Evolutionary conservation across 1,140 invertebrate genomes (phyloP).

Genomic region (Lordiphosa stackelbergi): DNA sequence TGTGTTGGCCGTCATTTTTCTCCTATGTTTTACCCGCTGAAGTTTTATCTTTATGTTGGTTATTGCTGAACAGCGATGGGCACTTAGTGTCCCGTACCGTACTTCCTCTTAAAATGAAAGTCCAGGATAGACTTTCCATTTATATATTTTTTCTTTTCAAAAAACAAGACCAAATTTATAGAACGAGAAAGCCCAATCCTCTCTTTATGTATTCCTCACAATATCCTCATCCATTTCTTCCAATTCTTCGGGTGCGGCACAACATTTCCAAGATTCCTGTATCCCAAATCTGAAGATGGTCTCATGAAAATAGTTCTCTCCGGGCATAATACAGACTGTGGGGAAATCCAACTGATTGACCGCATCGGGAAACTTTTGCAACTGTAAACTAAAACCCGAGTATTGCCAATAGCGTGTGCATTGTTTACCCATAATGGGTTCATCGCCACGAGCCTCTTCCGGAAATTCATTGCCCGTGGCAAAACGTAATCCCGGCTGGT

Average conservation of each 20-base stretch:
- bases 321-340: conserved; percentile 80
- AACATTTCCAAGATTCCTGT: conserved; percentile 76
- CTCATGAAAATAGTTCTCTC: conserved; percentile 82
- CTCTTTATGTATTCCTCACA: too few species aligned
- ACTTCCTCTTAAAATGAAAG: too few species aligned
- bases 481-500: conserved; percentile 93
- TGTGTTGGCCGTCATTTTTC: too few species aligned
- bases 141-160: too few species aligned
- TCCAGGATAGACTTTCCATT: too few species aligned
- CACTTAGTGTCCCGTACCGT: too few species aligned
- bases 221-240: conserved; percentile 19
- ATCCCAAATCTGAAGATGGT: conserved; percentile 80
- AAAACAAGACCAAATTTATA: too few species aligned
- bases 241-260: conserved; percentile 26
- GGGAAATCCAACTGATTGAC: conserved; percentile 82
- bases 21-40: too few species aligned
- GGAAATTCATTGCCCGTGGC: conserved; percentile 90
- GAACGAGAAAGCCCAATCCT: too few species aligned
- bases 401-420: conserved; percentile 85
- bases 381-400: conserved; percentile 91
- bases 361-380: conserved; percentile 94
- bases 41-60: too few species aligned
- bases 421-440: conserved; percentile 83
- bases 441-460: conserved; percentile 57
- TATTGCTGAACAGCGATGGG: too few species aligned